phyloP scores from a whole-genome alignment of 2,797 vertebrate species.

The Gallinago stenura region DNA sequence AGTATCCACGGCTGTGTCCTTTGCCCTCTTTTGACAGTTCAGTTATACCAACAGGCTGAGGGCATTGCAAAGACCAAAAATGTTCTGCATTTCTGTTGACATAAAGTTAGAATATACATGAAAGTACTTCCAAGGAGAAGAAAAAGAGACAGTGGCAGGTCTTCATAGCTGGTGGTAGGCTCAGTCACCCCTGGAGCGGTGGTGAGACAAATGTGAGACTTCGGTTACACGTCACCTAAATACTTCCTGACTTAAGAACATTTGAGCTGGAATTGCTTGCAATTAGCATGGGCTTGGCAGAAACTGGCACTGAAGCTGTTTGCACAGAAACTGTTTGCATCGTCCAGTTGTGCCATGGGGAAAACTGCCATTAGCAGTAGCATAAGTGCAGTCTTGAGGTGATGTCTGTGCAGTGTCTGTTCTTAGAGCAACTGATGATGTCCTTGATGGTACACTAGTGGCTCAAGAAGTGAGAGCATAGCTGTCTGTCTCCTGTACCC shows the following conservation, averaged over 20 bases:
- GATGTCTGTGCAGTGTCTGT: neutral
- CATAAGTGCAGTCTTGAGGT: neutral
- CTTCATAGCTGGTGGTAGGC: neutral
- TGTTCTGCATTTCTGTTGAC: neutral
- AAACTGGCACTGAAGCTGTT: slow-evolving; percentile 45
- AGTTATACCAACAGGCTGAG: neutral
- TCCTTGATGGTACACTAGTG: neutral
- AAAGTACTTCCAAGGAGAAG: neutral
- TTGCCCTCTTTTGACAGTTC: neutral
- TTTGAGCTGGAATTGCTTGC: slow-evolving; percentile 13
- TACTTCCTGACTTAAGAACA: neutral
- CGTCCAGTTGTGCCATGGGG: slow-evolving; percentile 2
- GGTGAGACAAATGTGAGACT: neutral
- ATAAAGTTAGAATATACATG: neutral
- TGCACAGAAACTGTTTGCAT: neutral
- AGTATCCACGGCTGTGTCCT: neutral
- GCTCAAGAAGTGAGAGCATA: neutral
- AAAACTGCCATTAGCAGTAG: neutral
- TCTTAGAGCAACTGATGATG: neutral
- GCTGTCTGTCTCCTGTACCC: neutral
- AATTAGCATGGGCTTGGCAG: slow-evolving; percentile 60
- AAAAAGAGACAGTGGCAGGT: neutral
- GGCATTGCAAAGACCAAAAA: rapidly evolving
- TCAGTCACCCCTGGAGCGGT: neutral
- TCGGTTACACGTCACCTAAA: neutral